Base-by-base conservation (phyloP, 1,140 invertebrate species). In the Zophobas atratus region DNA sequence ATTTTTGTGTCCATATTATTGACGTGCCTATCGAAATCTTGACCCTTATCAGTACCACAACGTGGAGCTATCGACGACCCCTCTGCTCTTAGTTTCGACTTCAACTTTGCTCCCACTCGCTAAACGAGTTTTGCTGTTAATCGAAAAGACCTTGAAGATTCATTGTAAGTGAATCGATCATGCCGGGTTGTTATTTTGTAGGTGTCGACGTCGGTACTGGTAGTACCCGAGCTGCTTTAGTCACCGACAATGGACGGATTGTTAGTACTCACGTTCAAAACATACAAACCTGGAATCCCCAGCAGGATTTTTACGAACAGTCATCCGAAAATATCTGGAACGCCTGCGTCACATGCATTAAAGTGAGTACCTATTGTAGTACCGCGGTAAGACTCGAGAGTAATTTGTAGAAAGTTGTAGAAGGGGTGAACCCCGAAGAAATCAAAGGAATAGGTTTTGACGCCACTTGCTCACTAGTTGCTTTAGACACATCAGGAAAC, bases 181-280 rank as follows among this genome's bases (percentile, higher is more conserved):
- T 67, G 60, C 39, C 60, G 35, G 39, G 20, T 39, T 63, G 49
- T 36, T 93, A 92, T 85, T 97, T 94, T 87, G 90, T 98, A 83
- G 97, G 97, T 72, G 95, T 99, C 32, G 97, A 99, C 88, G 96
- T 98, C 33, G 97, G 97, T 35, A 97, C 96, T 3, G 93, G 93
- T 46, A 98, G 96, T 88, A 95, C 92, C 6, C 86, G 97, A 77
- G 96, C 94, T 32, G 96, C 93, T 43, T 84, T 98, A 34, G 93
- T 97, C 5, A 85, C 89, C 48, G 83, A 87, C 1, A 83, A 88
- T 51, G 97, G 97, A 1, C 89, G 90, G 81, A 88, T 97, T 32
- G 46, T 93, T 1, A 89, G 90, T 81, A 88, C 89, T 39, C 87
- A 92, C 33, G 91, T 91, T 0, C 88, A 92, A 84, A 84, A 91